These are phyloP conservation scores for Laupala kohalensis DNA, from an alignment of 1,140 invertebrate genomes.

Conservation along the genomic window DNA sequence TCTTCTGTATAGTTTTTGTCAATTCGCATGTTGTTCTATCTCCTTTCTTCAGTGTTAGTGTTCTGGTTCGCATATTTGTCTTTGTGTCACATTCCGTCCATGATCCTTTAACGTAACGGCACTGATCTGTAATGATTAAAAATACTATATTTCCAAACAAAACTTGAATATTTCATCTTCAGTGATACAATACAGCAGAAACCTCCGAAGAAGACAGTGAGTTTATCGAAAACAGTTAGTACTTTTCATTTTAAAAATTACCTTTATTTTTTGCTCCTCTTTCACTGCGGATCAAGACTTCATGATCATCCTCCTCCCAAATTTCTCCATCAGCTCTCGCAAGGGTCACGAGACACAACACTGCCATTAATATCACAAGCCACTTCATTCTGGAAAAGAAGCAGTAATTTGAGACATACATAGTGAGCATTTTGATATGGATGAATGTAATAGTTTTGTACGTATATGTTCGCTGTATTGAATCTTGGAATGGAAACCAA, in stretches of 20 bases:
- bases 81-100: constrained; percentile 77
- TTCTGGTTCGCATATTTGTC: constrained; percentile 63
- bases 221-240: too few relatives aligned
- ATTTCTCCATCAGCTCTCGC: constrained; percentile 40
- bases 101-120: constrained; percentile 66
- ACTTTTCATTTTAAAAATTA: too few relatives aligned
- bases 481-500: too few relatives aligned
- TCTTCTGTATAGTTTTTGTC: constrained; percentile 76
- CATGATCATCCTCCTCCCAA: constrained; percentile 58
- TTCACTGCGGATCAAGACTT: constrained; percentile 58
- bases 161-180: too few relatives aligned
- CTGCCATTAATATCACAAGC: constrained; percentile 25
- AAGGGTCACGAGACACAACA: constrained; percentile 28
- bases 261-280: constrained; percentile 59
- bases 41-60: constrained; percentile 69
- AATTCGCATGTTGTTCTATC: constrained; percentile 59
- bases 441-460: too few relatives aligned
- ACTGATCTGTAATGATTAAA: constrained; percentile 32
- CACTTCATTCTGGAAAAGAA: constrained; percentile 23
- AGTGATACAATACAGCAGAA: too few relatives aligned
- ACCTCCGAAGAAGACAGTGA: too few relatives aligned
- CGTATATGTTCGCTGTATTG: too few relatives aligned
- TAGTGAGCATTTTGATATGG: too few relatives aligned
- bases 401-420: too few relatives aligned
- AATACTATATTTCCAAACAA: not conserved